Percentiles rank a stretch among this genome's conserved stretches.
These are phyloP conservation scores for Mesorhabditis spiculigera DNA, from an alignment of 2,888 invertebrate species.

Conservation along the genomic window DNA sequence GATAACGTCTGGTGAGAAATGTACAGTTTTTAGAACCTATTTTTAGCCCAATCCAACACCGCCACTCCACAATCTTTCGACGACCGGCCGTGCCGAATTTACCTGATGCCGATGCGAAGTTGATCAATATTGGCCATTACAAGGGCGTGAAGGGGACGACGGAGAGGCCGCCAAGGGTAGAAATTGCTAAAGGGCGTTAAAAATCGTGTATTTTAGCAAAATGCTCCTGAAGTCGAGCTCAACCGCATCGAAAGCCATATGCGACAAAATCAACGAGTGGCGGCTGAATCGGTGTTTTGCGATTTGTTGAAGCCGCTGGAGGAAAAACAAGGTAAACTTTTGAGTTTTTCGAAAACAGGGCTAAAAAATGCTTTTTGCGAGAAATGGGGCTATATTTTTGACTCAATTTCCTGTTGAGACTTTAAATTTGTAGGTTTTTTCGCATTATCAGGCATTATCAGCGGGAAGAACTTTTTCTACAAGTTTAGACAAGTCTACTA, in stretches of 20 bases:
- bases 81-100: background rate
- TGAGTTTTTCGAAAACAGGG: background rate
- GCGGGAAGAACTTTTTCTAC: too few species aligned
- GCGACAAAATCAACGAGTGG: conserved; percentile 24
- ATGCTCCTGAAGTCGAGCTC: conserved; percentile 26
- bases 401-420: too few species aligned
- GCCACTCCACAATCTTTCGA: background rate
- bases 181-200: background rate
- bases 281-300: conserved; percentile 24
- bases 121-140: conserved; percentile 1
- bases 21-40: background rate
- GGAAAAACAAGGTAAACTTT: conserved; percentile 16
- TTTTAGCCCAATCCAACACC: background rate
- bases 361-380: too few species aligned
- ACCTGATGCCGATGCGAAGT: background rate
- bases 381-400: too few species aligned
- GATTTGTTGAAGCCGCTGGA: conserved; percentile 31
- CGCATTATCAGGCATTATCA: too few species aligned
- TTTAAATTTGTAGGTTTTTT: too few species aligned
- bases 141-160: background rate
- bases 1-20: too few species aligned
- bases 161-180: background rate
- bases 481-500: too few species aligned
- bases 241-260: conserved; percentile 25
- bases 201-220: background rate